A percentile compares a stretch with the other conserved stretches of the same genome.
phyloP scores from a whole-genome alignment of 1,140 invertebrate genomes.

The Tenebrio molitor region DNA sequence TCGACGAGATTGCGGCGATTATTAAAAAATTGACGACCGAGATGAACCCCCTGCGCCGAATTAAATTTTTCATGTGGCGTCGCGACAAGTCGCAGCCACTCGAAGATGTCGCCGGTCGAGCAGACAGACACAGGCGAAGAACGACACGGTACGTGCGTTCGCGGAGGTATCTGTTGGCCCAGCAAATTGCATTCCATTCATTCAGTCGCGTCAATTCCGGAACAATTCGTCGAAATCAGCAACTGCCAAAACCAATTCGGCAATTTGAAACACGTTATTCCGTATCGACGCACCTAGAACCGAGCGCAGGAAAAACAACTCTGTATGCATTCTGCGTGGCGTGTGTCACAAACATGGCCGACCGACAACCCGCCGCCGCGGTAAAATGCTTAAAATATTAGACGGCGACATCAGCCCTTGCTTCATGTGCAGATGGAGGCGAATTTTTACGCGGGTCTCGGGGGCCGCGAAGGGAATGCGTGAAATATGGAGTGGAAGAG shows the following conservation, averaged over 20 bases:
- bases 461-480: background rate
- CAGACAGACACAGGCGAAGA: no score
- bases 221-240: slow-evolving; percentile 40
- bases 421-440: slow-evolving; percentile 28
- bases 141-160: background rate
- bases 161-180: slow-evolving; percentile 29
- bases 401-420: background rate
- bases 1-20: no score
- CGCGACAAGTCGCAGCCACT: background rate
- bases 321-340: slow-evolving; percentile 1
- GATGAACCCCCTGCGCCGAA: no score
- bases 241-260: slow-evolving; percentile 35
- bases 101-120: background rate
- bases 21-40: no score
- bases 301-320: slow-evolving; percentile 1
- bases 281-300: slow-evolving; percentile 17
- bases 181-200: slow-evolving; percentile 30
- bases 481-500: slow-evolving; percentile 8
- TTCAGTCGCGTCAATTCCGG: slow-evolving; percentile 13
- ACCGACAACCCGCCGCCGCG: background rate
- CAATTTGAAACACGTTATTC: slow-evolving; percentile 30
- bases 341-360: background rate
- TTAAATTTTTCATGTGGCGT: no score
- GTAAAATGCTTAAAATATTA: slow-evolving; percentile 23
- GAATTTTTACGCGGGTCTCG: background rate